Evolutionary conservation across 2,888 invertebrate genomes (phyloP).

Genomic region (Syritta pipiens): DNA sequence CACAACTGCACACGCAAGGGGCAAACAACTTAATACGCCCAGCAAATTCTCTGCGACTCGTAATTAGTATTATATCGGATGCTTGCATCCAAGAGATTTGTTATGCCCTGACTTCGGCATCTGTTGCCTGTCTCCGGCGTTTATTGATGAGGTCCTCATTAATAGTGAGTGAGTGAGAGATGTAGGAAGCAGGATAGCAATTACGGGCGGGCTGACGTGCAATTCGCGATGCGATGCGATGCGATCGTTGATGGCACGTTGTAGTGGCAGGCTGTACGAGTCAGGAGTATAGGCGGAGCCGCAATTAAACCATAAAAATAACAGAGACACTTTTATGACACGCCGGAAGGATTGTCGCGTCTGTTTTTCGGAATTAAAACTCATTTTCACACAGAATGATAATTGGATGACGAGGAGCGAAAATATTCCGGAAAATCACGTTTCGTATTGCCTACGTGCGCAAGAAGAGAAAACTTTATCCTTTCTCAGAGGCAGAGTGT

Average conservation of each 20-base stretch:
- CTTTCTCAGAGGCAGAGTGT: constrained; percentile 55
- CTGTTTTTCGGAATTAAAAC: constrained; percentile 69
- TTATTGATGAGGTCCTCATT: constrained; percentile 65
- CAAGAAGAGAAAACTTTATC: constrained; percentile 65
- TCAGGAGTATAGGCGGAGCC: constrained; percentile 32
- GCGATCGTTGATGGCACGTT: constrained; percentile 56
- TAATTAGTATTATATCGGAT: constrained; percentile 65
- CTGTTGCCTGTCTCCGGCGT: constrained; percentile 53
- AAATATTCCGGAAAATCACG: constrained; percentile 70
- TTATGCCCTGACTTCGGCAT: constrained; percentile 57
- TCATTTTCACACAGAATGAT: constrained; percentile 70
- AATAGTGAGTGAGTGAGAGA: constrained; percentile 27
- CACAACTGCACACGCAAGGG: neutral
- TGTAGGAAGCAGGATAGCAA: constrained; percentile 55
- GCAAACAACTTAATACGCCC: constrained; percentile 55
- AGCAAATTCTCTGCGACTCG: constrained; percentile 47
- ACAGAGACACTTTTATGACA: constrained; percentile 69
- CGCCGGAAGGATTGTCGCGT: constrained; percentile 67
- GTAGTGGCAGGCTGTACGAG: neutral
- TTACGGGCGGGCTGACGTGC: constrained; percentile 42
- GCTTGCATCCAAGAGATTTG: constrained; percentile 63
- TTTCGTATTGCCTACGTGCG: constrained; percentile 69
- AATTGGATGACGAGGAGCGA: constrained; percentile 69
- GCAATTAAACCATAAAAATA: constrained; percentile 68
- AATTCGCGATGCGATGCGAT: constrained; percentile 27